Base-by-base conservation (phyloP, 2,113 vertebrate species). In the Sarotherodon lohbergeri region DNA sequence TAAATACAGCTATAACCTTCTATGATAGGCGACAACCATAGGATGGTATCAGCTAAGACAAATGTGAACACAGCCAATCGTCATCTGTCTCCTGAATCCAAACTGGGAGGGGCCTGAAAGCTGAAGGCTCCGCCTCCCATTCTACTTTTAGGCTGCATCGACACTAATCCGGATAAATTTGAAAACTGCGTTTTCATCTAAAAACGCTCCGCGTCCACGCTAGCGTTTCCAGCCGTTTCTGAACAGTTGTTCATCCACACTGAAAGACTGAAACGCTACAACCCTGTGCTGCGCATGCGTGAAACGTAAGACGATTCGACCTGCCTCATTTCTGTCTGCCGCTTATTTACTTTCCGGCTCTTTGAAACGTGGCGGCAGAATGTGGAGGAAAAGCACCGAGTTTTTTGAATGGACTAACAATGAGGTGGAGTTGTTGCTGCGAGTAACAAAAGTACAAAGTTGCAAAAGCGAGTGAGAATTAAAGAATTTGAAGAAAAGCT, bases 181-280 rank as follows among this genome's bases (percentile, higher is more conserved):
- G 59, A 63, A 63, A 63, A 63, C 1, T 0, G 3, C 2, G 9
- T 61, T 61, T 32, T 10, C 29, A 5, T 61, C 9, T 11, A 9
- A 6, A 63, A 63, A 34, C 59, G 27, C 27, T 27, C 27, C 0
- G 5, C 29, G 9, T 19, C 59, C 59, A 63, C 59, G 0, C 24
- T 0, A 0, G 16, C 2, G 0, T 0, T 34, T 19, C 1, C 57
- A 61, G 57, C 17, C 29, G 8, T 61, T 61, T 2, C 34, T 16
- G 34, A 29, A 3, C 29, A 61, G 57, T 61, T 61, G 29, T 61
- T 9, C 29, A 2, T 61, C 57, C 57, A 3, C 29, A 61, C 0
- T 61, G 57, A 19, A 61, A 4, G 27, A 27, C 27, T 27, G 27
- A 34, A 0, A 6, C 3, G 0, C 16, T 6, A 61, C 16, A 1